Percentiles rank a stretch among this genome's conserved stretches.
Evolutionary conservation across 2,888 invertebrate species (phyloP).

Genomic region (Pyrocoelia pectoralis): DNA sequence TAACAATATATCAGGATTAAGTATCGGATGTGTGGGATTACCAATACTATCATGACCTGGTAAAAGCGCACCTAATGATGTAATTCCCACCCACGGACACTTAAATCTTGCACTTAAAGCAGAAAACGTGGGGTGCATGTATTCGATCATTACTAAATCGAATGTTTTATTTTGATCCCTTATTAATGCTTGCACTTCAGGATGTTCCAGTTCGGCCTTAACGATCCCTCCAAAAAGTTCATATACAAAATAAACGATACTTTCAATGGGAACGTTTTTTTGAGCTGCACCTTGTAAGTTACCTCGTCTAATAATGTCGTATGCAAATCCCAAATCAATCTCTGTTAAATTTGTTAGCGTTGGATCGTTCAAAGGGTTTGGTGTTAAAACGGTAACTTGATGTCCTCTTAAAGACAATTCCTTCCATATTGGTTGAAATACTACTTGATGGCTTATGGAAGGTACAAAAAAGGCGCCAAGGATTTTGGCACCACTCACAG

Average conservation of each 20-base stretch:
- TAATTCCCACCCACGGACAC: constrained; percentile 39
- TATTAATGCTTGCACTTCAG: constrained; percentile 17
- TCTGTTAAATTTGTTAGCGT: constrained; percentile 49
- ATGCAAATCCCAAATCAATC: constrained; percentile 42
- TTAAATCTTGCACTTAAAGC: constrained; percentile 37
- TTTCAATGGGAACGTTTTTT: neutral
- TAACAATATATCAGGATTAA: constrained; percentile 43
- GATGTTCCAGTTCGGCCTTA: constrained; percentile 7
- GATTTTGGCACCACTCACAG: constrained; percentile 37
- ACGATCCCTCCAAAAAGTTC: neutral
- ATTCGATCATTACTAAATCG: constrained; percentile 39
- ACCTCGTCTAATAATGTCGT: constrained; percentile 23
- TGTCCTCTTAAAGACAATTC: constrained; percentile 51
- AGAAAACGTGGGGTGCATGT: constrained; percentile 26
- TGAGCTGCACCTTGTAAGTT: neutral
- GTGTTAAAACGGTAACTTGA: constrained; percentile 49
- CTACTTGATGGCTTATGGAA: constrained; percentile 48
- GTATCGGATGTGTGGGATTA: constrained; percentile 46
- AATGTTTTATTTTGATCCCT: constrained; percentile 22
- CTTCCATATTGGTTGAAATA: constrained; percentile 47
- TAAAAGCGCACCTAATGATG: constrained; percentile 27
- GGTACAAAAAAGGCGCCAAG: constrained; percentile 46
- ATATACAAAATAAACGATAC: neutral
- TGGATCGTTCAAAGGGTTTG: constrained; percentile 49
- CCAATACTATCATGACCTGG: constrained; percentile 41